Percentiles rank a stretch among this genome's conserved stretches.
These are phyloP conservation scores for Diplogasteroides magnus DNA, from an alignment of 1,140 invertebrate genomes.

Conservation along the genomic window DNA sequence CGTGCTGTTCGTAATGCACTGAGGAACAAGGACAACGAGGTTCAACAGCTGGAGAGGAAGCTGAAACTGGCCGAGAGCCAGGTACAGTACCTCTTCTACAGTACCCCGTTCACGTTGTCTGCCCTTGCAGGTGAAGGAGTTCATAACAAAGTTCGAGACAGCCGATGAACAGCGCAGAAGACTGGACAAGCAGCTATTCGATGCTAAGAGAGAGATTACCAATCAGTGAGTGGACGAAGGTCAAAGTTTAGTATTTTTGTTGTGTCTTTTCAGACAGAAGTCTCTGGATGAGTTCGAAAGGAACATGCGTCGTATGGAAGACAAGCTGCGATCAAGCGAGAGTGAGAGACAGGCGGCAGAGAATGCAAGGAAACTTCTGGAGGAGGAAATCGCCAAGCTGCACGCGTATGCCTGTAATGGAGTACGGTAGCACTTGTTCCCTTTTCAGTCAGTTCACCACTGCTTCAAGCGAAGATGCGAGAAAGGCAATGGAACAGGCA, in stretches of 20 bases:
- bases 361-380: constrained; percentile 46
- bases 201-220: constrained; percentile 43
- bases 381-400: constrained; percentile 47
- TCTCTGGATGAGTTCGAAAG: constrained; percentile 44
- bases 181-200: constrained; percentile 48
- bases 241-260: constrained; percentile 17
- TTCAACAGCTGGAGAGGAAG: constrained; percentile 50
- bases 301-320: constrained; percentile 45
- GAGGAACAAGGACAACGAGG: constrained; percentile 54
- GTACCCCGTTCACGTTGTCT: not conserved
- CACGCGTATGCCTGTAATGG: constrained; percentile 35
- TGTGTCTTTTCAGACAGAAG: constrained; percentile 39
- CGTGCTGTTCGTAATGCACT: constrained; percentile 44
- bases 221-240: constrained; percentile 32
- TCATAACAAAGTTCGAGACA: constrained; percentile 45
- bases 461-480: constrained; percentile 40
- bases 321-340: constrained; percentile 43
- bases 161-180: constrained; percentile 43
- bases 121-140: constrained; percentile 35
- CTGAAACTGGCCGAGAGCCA: constrained; percentile 46
- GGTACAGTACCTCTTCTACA: constrained; percentile 16
- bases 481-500: constrained; percentile 46
- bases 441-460: constrained; percentile 47
- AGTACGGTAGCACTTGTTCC: not conserved
- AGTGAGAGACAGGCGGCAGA: constrained; percentile 42